Conservation (phyloP, 2,113 vertebrate genomes). For the Pygoscelis antarcticus region DNA sequence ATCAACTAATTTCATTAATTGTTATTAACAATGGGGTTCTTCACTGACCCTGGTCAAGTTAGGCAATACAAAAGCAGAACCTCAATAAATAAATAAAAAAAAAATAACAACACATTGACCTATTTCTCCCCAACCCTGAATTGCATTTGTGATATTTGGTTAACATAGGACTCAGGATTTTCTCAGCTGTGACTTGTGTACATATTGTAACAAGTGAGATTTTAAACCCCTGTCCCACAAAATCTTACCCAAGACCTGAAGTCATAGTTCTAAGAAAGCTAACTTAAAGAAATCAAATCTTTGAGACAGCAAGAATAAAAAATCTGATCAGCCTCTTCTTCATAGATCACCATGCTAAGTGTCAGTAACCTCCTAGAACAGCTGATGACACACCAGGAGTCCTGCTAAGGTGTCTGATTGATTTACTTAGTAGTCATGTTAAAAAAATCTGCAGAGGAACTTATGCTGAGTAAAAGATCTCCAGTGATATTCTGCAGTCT, state of each 20-base stretch:
- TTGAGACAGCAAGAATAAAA: conserved; percentile 15
- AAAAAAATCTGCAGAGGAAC: conserved; percentile 15
- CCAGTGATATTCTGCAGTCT: background rate
- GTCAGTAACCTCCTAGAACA: conserved; percentile 35
- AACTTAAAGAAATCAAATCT: background rate
- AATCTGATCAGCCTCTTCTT: background rate
- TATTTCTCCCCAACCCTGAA: background rate
- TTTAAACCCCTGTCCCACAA: background rate
- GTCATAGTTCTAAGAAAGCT: background rate
- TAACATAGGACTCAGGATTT: background rate
- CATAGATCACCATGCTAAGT: conserved; percentile 11
- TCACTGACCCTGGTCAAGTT: background rate
- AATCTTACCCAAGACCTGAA: background rate
- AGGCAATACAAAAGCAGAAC: background rate
- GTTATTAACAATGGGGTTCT: background rate
- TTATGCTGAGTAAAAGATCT: background rate
- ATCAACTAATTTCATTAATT: background rate
- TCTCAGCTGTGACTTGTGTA: background rate
- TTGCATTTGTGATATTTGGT: background rate
- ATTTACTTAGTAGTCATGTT: conserved; percentile 38
- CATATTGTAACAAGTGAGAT: background rate
- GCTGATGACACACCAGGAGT: conserved; percentile 40
- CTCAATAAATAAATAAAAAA: background rate
- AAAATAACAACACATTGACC: background rate
- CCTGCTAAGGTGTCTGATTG: conserved; percentile 49